Conservation (phyloP, 1,140 invertebrate genomes). For the Tetramorium simillimum region DNA sequence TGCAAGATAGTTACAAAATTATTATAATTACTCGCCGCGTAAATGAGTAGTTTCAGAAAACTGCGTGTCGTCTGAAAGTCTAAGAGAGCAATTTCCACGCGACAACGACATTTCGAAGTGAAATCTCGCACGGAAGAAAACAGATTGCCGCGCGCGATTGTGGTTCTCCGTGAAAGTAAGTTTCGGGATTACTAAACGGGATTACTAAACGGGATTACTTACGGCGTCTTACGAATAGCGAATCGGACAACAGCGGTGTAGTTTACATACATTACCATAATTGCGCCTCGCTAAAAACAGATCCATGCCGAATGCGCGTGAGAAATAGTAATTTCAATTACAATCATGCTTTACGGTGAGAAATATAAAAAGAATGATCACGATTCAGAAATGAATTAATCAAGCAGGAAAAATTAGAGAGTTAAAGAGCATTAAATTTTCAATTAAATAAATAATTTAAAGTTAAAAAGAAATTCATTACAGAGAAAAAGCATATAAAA, state of each 20-base stretch:
- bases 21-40: background rate
- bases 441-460: background rate
- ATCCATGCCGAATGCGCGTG: background rate
- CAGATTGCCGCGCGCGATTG: conserved; percentile 35
- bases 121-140: conserved; percentile 46
- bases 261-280: conserved; percentile 12
- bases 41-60: conserved; percentile 25
- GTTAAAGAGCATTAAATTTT: background rate
- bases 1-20: too few relatives aligned
- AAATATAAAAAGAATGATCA: background rate
- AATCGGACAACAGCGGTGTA: background rate
- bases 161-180: conserved; percentile 56
- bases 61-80: background rate
- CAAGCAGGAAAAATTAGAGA: background rate
- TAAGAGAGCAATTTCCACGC: conserved; percentile 2
- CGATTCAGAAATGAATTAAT: background rate
- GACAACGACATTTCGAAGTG: conserved; percentile 42
- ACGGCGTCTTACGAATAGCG: background rate
- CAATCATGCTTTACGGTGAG: background rate
- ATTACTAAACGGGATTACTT: too few relatives aligned
- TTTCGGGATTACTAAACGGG: conserved; percentile 35
- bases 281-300: background rate
- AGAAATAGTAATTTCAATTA: conserved; percentile 1
- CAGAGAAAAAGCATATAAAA: background rate
- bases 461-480: background rate